A percentile compares a stretch with the other conserved stretches of the same genome.
phyloP scores from a whole-genome alignment of 2,888 invertebrate genomes.

The Epicampocera succincta region DNA sequence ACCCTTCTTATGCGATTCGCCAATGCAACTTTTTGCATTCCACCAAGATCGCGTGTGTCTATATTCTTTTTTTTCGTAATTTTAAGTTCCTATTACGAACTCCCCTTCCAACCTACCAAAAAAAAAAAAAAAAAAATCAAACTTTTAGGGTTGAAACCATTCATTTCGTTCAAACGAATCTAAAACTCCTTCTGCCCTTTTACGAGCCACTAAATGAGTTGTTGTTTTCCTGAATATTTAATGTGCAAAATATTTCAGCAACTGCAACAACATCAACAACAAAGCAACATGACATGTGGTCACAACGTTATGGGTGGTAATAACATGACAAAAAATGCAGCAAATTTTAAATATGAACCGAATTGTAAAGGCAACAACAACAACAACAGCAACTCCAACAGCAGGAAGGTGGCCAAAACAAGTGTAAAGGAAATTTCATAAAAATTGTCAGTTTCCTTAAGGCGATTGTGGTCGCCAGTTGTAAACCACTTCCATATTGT shows the following conservation, averaged over 20 bases:
- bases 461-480: neutral
- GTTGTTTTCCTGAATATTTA: slow-evolving; percentile 16
- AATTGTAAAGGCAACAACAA: slow-evolving; percentile 8
- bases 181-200: slow-evolving; percentile 39
- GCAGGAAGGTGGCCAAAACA: slow-evolving; percentile 31
- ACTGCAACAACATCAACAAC: slow-evolving; percentile 28
- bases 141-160: slow-evolving; percentile 41
- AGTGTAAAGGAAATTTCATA: slow-evolving; percentile 28
- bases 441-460: slow-evolving; percentile 18
- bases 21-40: neutral
- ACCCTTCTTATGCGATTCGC: no score
- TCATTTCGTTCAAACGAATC: slow-evolving; percentile 14
- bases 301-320: slow-evolving; percentile 57
- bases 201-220: slow-evolving; percentile 46
- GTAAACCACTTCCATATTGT: neutral
- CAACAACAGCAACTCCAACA: neutral
- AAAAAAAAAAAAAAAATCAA: neutral
- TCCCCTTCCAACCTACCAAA: no score
- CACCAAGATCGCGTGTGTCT: slow-evolving; percentile 4
- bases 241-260: slow-evolving; percentile 28
- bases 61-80: neutral
- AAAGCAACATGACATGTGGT: slow-evolving; percentile 61
- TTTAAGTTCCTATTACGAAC: no score
- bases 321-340: slow-evolving; percentile 48
- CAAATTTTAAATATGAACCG: slow-evolving; percentile 38